Evolutionary conservation across 2,113 vertebrate species (phyloP).

Genomic region (Gnathonemus longibarbis): DNA sequence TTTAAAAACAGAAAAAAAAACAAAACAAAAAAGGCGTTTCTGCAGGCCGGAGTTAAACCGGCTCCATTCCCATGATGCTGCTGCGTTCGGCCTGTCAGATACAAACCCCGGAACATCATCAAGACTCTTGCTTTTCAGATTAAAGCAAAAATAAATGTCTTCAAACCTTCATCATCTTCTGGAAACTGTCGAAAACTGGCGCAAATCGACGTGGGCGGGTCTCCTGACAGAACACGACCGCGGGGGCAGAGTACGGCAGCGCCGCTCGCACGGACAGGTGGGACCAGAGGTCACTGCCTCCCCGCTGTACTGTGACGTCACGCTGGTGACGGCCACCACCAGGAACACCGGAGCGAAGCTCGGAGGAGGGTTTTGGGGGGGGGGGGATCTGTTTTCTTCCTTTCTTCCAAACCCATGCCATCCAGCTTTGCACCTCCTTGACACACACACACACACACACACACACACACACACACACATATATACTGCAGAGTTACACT

Average conservation of each 20-base stretch:
- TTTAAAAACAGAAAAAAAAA: background rate
- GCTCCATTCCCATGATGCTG: slow-evolving; percentile 28
- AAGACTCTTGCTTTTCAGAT: background rate
- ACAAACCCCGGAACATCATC: background rate
- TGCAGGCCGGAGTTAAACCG: slow-evolving; percentile 32
- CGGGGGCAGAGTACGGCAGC: background rate
- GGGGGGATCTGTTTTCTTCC: background rate
- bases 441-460: background rate
- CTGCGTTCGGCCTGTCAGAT: slow-evolving; percentile 26
- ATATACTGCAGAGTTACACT: background rate
- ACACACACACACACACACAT: background rate
- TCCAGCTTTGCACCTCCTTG: background rate
- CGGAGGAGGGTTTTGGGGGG: background rate
- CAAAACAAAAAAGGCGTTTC: background rate
- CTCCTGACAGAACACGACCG: background rate
- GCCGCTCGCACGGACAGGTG: background rate
- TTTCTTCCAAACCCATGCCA: background rate
- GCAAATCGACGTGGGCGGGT: background rate
- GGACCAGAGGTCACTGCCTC: background rate
- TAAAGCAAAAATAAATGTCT: background rate
- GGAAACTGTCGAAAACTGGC: background rate
- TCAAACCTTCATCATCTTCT: background rate
- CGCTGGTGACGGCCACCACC: background rate
- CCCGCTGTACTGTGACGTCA: background rate
- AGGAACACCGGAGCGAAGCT: background rate